Conservation (phyloP, 92 coral and sea anemone genomes). For the Zoanthus sociatus region DNA sequence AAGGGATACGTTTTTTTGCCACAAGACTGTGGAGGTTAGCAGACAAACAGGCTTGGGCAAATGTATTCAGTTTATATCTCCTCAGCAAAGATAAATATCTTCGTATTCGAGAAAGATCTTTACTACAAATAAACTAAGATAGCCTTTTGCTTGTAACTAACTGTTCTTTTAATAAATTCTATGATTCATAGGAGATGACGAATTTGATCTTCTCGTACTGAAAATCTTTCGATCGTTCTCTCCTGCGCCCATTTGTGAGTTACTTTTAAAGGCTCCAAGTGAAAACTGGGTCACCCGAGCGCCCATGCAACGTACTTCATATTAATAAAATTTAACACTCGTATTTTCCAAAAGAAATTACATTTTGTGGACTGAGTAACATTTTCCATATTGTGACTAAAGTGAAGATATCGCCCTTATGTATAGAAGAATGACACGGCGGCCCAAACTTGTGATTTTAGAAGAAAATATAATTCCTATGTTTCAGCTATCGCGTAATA, state of each 20-base stretch:
- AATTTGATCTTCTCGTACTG: background rate
- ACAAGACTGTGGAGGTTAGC: background rate
- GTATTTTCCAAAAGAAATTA: background rate
- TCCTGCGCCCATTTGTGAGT: background rate
- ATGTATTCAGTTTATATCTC: background rate
- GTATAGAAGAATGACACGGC: background rate
- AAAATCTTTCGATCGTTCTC: background rate
- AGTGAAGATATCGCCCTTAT: background rate
- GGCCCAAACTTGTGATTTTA: background rate
- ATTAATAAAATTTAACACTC: background rate
- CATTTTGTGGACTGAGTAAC: background rate
- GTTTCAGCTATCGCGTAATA: background rate
- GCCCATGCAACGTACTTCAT: background rate
- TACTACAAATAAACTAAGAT: background rate
- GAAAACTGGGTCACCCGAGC: background rate
- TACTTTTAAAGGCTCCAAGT: background rate
- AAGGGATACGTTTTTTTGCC: background rate
- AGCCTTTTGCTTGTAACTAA: background rate
- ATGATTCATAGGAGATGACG: background rate
- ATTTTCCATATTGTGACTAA: background rate
- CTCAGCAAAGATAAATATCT: conserved; percentile 1
- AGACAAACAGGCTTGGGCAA: background rate
- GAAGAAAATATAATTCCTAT: background rate
- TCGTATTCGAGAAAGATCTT: background rate
- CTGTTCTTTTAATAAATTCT: background rate